Base-by-base conservation (phyloP, 2,797 vertebrate genomes). In the Parotocinclus haroldoi region DNA sequence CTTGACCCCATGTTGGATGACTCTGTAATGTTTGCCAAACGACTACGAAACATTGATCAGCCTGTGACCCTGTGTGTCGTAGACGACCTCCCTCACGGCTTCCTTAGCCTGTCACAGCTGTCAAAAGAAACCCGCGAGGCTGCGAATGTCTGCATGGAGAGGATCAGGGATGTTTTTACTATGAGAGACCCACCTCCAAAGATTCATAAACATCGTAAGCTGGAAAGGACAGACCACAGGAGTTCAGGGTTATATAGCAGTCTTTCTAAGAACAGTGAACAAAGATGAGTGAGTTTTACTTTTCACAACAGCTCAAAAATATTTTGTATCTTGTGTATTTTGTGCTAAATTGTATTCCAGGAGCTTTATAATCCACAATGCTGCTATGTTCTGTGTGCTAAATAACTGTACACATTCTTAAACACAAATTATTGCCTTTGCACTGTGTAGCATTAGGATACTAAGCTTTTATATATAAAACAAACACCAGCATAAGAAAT, bases 1-100 rank as follows among this genome's bases (percentile, higher is more conserved):
- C 81, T 96, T 69, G 95, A 97, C 85, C 94, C 95, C 62, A 94
- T 97, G 89, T 83, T 97, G 80, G 95, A 96, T 3, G 95, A 97
- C 86, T 95, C 95, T 0, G 93, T 97, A 79, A 94, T 93, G 92
- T 92, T 97, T 18, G 94, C 94, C 50, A 91, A 93, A 78, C 87
- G 95, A 11, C 86, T 97, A 76, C 88, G 89, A 38, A 74, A 67
- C 42, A 51, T 93, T 40, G 85, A 84, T 50, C 92, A 86, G 77
- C 90, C 90, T 0, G 93, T 96, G 81, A 92, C 91, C 1, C 82
- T 96, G 61, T 89, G 88, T 36, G 89, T 95, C 45, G 91, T 96
- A 60, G 94, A 95, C 52, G 93, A 95, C 84, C 91, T 96, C 68
- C 95, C 94, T 2, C 95, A 97, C 0, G 95, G 95, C 76, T 97